Percentiles rank a stretch among this genome's conserved stretches.
phyloP scores from a whole-genome alignment of 2,797 vertebrate genomes.

The Botia kubotai region DNA sequence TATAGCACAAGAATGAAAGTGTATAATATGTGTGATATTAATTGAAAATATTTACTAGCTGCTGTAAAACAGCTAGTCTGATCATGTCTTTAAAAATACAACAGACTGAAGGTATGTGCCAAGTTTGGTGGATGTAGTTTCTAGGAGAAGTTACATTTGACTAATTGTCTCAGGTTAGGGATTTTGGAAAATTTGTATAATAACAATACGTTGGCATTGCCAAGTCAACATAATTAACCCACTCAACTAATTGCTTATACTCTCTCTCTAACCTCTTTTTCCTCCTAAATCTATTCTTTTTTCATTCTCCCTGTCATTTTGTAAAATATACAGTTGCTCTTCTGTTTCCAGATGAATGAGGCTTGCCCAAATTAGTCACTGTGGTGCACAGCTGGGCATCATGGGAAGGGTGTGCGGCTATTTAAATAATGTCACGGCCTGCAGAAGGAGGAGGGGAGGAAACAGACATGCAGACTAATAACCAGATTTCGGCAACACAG shows the following conservation, averaged over 20 bases:
- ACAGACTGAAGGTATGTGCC: neutral
- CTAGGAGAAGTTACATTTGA: neutral
- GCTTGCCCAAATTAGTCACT: conserved; percentile 67
- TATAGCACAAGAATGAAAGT: neutral
- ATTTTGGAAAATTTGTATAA: neutral
- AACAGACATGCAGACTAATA: conserved; percentile 74
- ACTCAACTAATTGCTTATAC: neutral
- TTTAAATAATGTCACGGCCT: conserved; percentile 76
- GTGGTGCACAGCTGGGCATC: conserved; percentile 56
- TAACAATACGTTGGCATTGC: neutral
- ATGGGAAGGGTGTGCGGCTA: conserved; percentile 66
- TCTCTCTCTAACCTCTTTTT: neutral
- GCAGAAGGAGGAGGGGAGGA: conserved; percentile 64
- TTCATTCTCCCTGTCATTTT: neutral
- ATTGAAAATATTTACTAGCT: neutral
- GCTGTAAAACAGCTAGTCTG: neutral
- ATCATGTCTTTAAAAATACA: neutral
- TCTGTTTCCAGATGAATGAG: conserved; percentile 68
- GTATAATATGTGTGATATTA: neutral
- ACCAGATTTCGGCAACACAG: conserved; percentile 70
- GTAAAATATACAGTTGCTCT: conserved; percentile 67
- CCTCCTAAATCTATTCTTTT: neutral
- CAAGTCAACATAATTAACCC: neutral
- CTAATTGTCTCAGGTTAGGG: neutral
- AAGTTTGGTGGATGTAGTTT: neutral